These are phyloP conservation scores for Gryllus longicercus DNA, from an alignment of 2,888 invertebrate species.

Conservation along the genomic window DNA sequence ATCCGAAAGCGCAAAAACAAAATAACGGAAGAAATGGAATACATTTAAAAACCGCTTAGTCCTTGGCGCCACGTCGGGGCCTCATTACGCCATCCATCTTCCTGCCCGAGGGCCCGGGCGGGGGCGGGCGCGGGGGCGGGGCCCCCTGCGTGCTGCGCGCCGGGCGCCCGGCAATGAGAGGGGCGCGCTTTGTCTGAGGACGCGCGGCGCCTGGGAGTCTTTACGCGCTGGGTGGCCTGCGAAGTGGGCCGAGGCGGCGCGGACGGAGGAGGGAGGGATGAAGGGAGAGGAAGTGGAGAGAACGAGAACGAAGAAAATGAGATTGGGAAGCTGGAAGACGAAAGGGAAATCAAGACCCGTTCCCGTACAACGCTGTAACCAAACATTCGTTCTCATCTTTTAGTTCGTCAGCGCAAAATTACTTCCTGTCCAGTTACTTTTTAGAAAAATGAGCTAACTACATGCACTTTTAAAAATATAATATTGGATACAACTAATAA, in stretches of 20 bases:
- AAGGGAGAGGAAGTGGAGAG: background rate
- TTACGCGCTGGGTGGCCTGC: background rate
- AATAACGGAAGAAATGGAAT: conserved; percentile 17
- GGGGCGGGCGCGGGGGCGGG: background rate
- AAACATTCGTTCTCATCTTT: too few relatives aligned
- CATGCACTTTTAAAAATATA: too few relatives aligned
- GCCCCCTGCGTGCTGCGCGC: background rate
- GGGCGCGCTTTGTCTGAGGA: background rate
- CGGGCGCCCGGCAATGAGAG: background rate
- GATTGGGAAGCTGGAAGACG: too few relatives aligned
- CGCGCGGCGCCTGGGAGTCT: background rate
- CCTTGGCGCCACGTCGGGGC: conserved; percentile 1
- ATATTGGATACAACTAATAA: too few relatives aligned
- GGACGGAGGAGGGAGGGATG: background rate
- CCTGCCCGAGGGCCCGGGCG: background rate
- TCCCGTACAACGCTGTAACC: too few relatives aligned
- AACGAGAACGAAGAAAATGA: too few relatives aligned
- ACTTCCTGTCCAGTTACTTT: too few relatives aligned
- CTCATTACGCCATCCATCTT: conserved; percentile 17
- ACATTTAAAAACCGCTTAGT: conserved; percentile 17
- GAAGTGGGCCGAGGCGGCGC: background rate
- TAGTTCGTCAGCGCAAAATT: too few relatives aligned
- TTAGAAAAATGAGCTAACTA: too few relatives aligned
- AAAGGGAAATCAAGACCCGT: too few relatives aligned
- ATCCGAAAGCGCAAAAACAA: conserved; percentile 17